Evolutionary conservation across 2,797 vertebrate genomes (phyloP).

Genomic region (Vultur gryphus): DNA sequence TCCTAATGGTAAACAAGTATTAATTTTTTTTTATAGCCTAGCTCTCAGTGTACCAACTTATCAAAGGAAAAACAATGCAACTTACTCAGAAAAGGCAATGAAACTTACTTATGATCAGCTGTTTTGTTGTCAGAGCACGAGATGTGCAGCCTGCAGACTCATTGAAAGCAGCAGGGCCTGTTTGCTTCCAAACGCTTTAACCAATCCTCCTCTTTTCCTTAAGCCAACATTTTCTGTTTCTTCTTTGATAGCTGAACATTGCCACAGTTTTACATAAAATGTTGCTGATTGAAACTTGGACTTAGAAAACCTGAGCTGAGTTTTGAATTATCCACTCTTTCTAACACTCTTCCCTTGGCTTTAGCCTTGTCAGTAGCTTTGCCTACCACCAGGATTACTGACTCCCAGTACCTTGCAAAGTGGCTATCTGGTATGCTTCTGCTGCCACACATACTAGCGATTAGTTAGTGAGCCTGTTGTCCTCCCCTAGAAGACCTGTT

Average conservation of each 20-base stretch:
- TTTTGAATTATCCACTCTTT: not conserved
- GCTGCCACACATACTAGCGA: rapidly evolving
- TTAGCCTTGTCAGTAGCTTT: not conserved
- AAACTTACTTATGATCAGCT: not conserved
- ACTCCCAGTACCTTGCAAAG: not conserved
- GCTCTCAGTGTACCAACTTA: not conserved
- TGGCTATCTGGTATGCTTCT: not conserved
- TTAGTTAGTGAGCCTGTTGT: not conserved
- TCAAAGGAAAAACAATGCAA: not conserved
- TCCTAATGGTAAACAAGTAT: not conserved
- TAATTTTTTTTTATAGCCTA: not conserved
- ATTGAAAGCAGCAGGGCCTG: not conserved
- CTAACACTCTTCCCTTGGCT: not conserved
- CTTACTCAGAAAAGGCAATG: not conserved
- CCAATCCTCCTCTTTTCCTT: not conserved
- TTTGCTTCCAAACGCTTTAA: not conserved
- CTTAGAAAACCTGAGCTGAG: not conserved
- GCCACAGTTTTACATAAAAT: not conserved
- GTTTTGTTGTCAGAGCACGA: not conserved
- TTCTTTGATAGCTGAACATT: not conserved
- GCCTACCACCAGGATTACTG: not conserved
- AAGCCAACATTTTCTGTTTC: not conserved
- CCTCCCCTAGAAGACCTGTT: not conserved
- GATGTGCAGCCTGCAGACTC: not conserved
- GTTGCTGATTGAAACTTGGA: not conserved